phyloP scores from a whole-genome alignment of 2,113 vertebrate species.

The Mustela lutreola region DNA sequence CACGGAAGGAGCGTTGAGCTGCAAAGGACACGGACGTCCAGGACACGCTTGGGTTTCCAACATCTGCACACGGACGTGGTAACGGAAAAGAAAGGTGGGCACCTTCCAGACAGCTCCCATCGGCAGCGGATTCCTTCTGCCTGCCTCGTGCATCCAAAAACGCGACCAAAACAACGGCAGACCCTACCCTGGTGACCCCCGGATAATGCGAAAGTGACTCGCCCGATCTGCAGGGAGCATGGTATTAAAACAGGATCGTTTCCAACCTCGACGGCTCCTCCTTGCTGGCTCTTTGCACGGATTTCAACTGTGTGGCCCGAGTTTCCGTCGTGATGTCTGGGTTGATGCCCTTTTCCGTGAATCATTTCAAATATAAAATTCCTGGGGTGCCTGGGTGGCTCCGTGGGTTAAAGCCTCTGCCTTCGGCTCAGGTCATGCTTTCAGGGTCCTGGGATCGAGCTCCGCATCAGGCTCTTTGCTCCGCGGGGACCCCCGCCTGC shows the following conservation, averaged over 20 bases:
- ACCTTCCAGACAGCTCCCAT: not conserved
- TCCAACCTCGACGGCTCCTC: too few relatives aligned
- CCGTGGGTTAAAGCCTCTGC: too few relatives aligned
- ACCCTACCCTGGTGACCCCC: not conserved
- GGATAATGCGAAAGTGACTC: too few relatives aligned
- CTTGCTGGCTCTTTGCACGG: too few relatives aligned
- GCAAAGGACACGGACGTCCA: not conserved
- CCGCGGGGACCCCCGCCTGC: too few relatives aligned
- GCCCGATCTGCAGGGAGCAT: not conserved
- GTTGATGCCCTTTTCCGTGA: not conserved
- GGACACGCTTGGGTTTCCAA: not conserved
- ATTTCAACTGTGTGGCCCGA: not conserved
- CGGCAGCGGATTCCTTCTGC: not conserved
- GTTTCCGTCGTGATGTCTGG: not conserved
- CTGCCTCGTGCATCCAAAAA: not conserved
- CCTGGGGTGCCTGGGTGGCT: too few relatives aligned
- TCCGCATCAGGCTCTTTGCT: too few relatives aligned
- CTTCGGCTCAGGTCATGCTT: too few relatives aligned
- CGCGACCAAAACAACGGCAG: not conserved
- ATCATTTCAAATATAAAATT: not conserved
- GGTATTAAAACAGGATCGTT: fast-evolving
- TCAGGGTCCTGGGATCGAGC: too few relatives aligned
- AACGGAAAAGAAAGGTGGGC: not conserved
- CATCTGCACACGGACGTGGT: not conserved
- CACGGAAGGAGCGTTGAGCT: not conserved